A percentile compares a stretch with the other conserved stretches of the same genome.
phyloP scores from a whole-genome alignment of 1,140 invertebrate species.

The Listronotus bonariensis region DNA sequence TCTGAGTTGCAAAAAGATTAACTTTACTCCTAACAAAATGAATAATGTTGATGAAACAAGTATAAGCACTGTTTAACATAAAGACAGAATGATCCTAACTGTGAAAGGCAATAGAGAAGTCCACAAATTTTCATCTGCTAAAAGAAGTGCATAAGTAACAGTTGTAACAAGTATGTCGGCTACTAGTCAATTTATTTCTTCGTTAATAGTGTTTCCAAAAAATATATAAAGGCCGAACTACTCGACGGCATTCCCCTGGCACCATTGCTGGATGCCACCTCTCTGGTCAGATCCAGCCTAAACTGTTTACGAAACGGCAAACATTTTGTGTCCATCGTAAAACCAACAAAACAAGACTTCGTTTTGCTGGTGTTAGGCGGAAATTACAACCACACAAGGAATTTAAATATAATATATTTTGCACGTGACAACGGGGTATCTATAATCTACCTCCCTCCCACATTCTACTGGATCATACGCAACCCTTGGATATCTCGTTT shows the following conservation, averaged over 20 bases:
- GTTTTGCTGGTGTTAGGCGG: conserved; percentile 43
- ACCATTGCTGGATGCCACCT: conserved; percentile 25
- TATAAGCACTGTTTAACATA: conserved; percentile 4
- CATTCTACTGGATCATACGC: no score
- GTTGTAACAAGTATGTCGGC: no score
- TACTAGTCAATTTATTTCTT: no score
- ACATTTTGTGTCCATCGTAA: conserved; percentile 33
- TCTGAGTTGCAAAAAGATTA: conserved; percentile 14
- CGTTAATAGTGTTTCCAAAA: no score
- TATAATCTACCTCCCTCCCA: no score
- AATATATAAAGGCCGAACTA: no score
- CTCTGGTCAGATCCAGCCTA: no score
- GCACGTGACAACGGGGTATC: no score
- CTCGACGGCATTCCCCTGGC: no score
- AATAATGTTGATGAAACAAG: conserved; percentile 15
- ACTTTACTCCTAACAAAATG: neutral
- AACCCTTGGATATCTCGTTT: no score
- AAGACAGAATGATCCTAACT: conserved; percentile 6
- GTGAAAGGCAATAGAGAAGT: conserved; percentile 9
- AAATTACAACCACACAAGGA: conserved; percentile 30
- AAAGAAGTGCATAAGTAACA: neutral
- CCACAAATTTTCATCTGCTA: conserved; percentile 4
- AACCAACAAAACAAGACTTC: conserved; percentile 34
- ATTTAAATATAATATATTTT: no score
- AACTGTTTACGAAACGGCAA: no score